phyloP scores from a whole-genome alignment of 2,797 vertebrate species.

The Pogonophryne albipinna region DNA sequence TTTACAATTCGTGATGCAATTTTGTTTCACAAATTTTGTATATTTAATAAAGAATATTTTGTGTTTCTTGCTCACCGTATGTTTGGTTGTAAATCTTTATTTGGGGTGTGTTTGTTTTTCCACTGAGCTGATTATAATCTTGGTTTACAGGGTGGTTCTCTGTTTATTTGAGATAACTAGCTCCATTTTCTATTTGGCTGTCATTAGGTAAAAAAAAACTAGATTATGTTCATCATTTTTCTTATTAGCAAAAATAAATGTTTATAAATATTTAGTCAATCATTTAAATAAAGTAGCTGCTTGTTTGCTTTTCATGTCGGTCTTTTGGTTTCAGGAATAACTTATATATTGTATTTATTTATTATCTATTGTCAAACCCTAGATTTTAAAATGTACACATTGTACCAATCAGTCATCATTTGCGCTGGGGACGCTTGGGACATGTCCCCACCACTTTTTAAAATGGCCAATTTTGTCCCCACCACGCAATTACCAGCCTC shows the following conservation, averaged over 20 bases:
- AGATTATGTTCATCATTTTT: neutral
- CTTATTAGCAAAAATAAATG: neutral
- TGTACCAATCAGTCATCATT: too few relatives aligned
- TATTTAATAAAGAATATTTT: conserved; percentile 87
- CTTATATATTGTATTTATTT: neutral
- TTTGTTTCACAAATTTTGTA: conserved; percentile 86
- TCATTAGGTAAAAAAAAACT: neutral
- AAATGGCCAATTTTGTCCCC: too few relatives aligned
- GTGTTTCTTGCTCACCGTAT: conserved; percentile 81
- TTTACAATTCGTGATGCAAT: conserved; percentile 87
- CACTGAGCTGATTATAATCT: neutral
- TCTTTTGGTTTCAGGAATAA: too few relatives aligned
- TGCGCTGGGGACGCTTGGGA: too few relatives aligned
- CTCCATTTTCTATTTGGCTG: neutral
- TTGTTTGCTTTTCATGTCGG: neutral
- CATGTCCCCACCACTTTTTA: too few relatives aligned
- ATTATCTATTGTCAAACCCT: too few relatives aligned
- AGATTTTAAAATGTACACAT: too few relatives aligned
- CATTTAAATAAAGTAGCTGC: neutral
- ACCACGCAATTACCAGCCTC: too few relatives aligned
- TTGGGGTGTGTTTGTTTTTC: neutral
- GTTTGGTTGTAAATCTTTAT: conserved; percentile 59
- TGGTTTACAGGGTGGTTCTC: neutral
- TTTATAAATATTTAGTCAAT: neutral
- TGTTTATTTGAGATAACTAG: neutral